Percentiles rank a stretch among this genome's conserved stretches.
Conservation (phyloP, 2,113 vertebrate species). For the Podiceps cristatus region DNA sequence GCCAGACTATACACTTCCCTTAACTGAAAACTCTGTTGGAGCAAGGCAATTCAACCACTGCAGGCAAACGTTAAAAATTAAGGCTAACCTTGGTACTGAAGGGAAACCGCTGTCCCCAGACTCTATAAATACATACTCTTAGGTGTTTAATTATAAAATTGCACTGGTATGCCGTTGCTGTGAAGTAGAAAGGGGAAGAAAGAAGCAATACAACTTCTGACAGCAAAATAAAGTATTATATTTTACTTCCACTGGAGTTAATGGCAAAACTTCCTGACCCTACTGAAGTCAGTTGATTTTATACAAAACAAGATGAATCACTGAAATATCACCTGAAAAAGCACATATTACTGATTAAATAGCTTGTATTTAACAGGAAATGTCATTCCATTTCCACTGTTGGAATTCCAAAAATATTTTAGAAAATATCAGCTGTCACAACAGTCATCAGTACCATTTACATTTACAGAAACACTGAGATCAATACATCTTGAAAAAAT, state of each 20-base stretch:
- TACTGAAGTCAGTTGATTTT: not conserved
- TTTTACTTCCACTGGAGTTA: conserved; percentile 40
- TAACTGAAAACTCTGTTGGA: not conserved
- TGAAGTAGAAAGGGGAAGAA: not conserved
- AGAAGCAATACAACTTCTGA: conserved; percentile 25
- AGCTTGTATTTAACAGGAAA: conserved; percentile 17
- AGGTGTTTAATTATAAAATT: not conserved
- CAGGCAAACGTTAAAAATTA: not conserved
- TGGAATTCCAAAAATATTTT: not conserved
- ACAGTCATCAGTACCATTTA: conserved; percentile 21
- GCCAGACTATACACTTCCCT: not conserved
- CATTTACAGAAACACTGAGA: conserved; percentile 1
- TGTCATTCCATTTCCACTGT: not conserved
- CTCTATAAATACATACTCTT: not conserved
- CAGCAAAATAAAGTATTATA: conserved; percentile 32
- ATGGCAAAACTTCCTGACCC: not conserved
- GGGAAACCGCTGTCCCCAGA: not conserved
- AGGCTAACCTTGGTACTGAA: not conserved
- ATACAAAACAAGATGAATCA: conserved; percentile 22
- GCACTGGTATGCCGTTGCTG: not conserved
- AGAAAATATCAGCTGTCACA: conserved; percentile 39
- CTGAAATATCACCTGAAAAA: conserved; percentile 31
- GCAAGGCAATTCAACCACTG: not conserved
- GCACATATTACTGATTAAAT: not conserved
- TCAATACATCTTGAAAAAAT: conserved; percentile 11